These are phyloP conservation scores for Nyctibius bracteatus DNA, from an alignment of 2,113 vertebrate genomes.

Conservation along the genomic window DNA sequence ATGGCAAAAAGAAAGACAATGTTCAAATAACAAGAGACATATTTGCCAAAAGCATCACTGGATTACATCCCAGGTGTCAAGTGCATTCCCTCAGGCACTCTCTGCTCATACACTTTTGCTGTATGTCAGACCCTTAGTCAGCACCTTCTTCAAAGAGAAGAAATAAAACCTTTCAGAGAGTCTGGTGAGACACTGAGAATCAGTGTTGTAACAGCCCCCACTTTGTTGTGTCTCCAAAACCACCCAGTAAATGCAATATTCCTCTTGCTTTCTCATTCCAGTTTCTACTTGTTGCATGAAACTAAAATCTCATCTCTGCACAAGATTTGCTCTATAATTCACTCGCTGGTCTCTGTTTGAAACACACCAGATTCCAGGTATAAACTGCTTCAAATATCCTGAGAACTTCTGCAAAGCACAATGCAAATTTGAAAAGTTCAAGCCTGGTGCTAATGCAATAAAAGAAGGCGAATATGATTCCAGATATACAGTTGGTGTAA, in stretches of 20 bases:
- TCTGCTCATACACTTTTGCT: neutral
- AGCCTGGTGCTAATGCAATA: constrained; percentile 60
- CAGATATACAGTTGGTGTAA: constrained; percentile 57
- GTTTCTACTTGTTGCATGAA: neutral
- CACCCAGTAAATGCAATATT: neutral
- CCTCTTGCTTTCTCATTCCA: neutral
- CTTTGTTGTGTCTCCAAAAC: neutral
- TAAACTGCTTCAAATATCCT: constrained; percentile 16
- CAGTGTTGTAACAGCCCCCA: neutral
- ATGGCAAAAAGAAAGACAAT: neutral
- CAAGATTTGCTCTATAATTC: neutral
- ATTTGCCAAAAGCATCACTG: neutral
- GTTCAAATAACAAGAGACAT: neutral
- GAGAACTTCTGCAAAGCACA: constrained; percentile 44
- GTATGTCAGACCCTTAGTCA: neutral
- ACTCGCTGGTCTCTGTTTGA: neutral
- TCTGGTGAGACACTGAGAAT: neutral
- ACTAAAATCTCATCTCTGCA: neutral
- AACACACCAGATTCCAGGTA: neutral
- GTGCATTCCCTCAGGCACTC: accelerated
- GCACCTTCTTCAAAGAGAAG: neutral
- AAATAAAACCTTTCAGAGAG: neutral
- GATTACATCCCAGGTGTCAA: neutral
- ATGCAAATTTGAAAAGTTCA: constrained; percentile 57
- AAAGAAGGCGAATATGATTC: constrained; percentile 56